Evolutionary conservation across 1,140 invertebrate genomes (phyloP), one percentile per base, ranked within the genome.

Genomic region (Cylas formicarius): DNA sequence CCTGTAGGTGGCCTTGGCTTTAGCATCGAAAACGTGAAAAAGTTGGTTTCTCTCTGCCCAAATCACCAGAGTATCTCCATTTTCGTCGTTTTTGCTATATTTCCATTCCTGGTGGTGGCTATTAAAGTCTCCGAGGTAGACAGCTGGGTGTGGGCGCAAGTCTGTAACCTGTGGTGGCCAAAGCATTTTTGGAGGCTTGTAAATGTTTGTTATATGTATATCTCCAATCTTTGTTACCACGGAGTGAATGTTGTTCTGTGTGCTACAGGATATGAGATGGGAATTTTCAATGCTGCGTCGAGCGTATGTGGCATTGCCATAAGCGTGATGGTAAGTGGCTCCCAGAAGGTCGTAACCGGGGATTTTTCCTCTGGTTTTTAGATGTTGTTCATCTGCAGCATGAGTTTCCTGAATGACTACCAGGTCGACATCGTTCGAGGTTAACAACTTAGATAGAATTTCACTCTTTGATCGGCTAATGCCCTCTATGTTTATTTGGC

Each of bases 91-190:
- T 1, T 44, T 9, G 28, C 20, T 35, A 26, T 50, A 53, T 37
- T 50, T 46, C 32, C 37, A 51, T 26, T 41, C 20, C 14, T 40
- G 33, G 26, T 51, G 36, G 23, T 51, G 43, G 31, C 45, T 44
- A 27, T 44, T 52, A 21, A 36, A 49, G 16, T 52, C 46, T 3
- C 50, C 40, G 4, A 52, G 7, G 23, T 49, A 52, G 28, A 52
- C 21, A 28, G 33, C 43, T 9, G 45, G 32, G 22, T 49, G 40
- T 9, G 22, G 20, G 18, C 29, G 23, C 9, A 28, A 26, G 31
- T 43, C n/a, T 13, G 38, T 16, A 32, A 48, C 40, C 11, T 42
- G 19, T 19, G 14, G n/a, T 23, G 36, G 43, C 49, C 43, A 47
- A n/a, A 27, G 2, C 10, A 8, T 20, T 26, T 38, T 18, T 9